Percentiles rank a stretch among this genome's conserved stretches.
These are phyloP conservation scores for Drosophila tropicalis DNA, from an alignment of 1,140 invertebrate species.

Conservation along the genomic window DNA sequence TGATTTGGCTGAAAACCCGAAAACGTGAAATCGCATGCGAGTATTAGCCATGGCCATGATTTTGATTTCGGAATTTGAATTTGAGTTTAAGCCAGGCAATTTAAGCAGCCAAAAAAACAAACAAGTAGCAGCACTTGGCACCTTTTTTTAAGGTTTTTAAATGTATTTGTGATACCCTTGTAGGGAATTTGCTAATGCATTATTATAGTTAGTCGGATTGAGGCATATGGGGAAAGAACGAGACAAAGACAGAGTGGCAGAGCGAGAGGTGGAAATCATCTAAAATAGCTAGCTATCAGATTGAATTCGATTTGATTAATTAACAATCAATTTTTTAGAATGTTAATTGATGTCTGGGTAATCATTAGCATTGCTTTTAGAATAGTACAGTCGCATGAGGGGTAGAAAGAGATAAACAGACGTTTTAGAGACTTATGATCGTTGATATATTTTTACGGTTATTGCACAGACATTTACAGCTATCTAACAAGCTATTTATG, in stretches of 20 bases:
- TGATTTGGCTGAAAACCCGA: conserved; percentile 51
- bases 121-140: conserved; percentile 28
- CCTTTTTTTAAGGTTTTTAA: conserved; percentile 23
- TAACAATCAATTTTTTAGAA: conserved; percentile 12
- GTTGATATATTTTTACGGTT: neutral
- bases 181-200: conserved; percentile 20
- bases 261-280: neutral
- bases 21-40: conserved; percentile 76
- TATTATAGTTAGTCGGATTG: neutral
- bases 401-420: neutral
- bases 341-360: conserved; percentile 14
- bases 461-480: neutral
- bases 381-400: neutral
- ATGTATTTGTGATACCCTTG: conserved; percentile 44
- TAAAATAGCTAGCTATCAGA: neutral
- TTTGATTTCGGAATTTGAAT: conserved; percentile 61
- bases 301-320: neutral
- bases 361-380: neutral
- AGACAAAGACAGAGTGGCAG: neutral
- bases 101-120: conserved; percentile 30
- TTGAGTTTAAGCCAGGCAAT: conserved; percentile 54
- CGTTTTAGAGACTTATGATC: neutral
- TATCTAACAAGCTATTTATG: neutral
- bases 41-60: conserved; percentile 70
- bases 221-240: neutral